Evolutionary conservation across 2,888 invertebrate genomes (phyloP), one percentile per base, ranked within the genome.

Genomic region (Mythimna vitellina): DNA sequence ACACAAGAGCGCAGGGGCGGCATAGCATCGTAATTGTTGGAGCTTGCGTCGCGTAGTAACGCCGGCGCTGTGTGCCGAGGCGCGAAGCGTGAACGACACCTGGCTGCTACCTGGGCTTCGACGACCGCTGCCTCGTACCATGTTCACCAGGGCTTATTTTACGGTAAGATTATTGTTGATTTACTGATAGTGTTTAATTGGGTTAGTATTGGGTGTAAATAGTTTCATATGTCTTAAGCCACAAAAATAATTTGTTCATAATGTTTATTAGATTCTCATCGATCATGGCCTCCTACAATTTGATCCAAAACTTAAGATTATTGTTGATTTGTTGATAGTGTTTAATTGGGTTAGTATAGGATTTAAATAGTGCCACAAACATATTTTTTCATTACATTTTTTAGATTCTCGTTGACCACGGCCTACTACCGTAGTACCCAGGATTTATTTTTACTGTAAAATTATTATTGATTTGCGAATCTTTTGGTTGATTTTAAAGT

Each of bases 71-170:
- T 83, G 88, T 84, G 84, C 73, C 76, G 85, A 85, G 66, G 87
- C 88, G 86, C 85, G 87, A 89, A 90, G 86, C 91, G 89, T 91
- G 87, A 91, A 90, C 88, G 87, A 88, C 91, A 91, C 89, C 91
- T 89, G 90, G 83, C 86, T 83, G 70, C 78, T 80, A 81, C 78
- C 77, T 80, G 76, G 65, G 70, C 74, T 69, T 67, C 76, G 65
- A 61, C 79, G 61, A 46, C 46, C 17, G 17, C 46, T 5, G 17
- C 2, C 6, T 54, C 25, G 17, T 80, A 46, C 17, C 2, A 20
- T 46, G 65, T 75, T 65, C 56, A 73, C 68, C 51, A 63, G 35
- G 60, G 63, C 71, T 76, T 85, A 80, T 46, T 70, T 71, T 72
- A 72, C 51, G 58, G 54, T 65, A 58, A 73, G 63, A 81, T 73